Evolutionary conservation across 2,113 vertebrate species (phyloP).

Genomic region (Sarotherodon lohbergeri): DNA sequence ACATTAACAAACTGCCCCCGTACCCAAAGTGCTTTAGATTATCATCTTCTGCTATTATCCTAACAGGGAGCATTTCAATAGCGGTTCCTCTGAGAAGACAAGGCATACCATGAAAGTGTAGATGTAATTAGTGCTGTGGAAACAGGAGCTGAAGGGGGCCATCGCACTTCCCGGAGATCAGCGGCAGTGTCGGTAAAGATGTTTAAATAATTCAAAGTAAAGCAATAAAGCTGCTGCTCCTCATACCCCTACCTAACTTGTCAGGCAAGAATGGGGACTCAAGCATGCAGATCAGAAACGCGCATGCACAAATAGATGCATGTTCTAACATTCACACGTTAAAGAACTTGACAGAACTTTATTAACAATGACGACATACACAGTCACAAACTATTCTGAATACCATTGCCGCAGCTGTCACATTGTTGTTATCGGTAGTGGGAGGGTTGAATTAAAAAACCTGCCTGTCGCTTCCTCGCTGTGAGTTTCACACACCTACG

Average conservation of each 20-base stretch:
- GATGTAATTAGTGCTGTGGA: slow-evolving; percentile 57
- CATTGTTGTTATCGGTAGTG: background rate
- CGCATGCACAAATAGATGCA: background rate
- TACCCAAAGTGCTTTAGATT: background rate
- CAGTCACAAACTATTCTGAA: background rate
- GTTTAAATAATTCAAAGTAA: slow-evolving; percentile 56
- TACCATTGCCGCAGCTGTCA: background rate
- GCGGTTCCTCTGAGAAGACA: background rate
- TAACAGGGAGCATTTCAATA: slow-evolving; percentile 48
- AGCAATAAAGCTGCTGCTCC: background rate
- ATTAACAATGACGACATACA: background rate
- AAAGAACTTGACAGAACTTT: background rate
- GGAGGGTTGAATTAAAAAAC: background rate
- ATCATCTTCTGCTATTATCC: slow-evolving; percentile 21
- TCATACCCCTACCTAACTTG: background rate
- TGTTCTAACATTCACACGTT: background rate
- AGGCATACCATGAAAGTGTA: background rate
- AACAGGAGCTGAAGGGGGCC: slow-evolving; percentile 49
- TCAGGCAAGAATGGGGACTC: background rate
- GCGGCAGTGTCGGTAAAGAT: slow-evolving; percentile 14
- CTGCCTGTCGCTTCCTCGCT: background rate
- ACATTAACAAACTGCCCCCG: slow-evolving; percentile 1
- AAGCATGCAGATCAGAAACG: background rate
- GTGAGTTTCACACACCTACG: background rate
- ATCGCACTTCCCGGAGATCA: slow-evolving; percentile 5